Evolutionary conservation across 2,888 invertebrate genomes (phyloP).

Genomic region (Mesopsocus fuscifrons): DNA sequence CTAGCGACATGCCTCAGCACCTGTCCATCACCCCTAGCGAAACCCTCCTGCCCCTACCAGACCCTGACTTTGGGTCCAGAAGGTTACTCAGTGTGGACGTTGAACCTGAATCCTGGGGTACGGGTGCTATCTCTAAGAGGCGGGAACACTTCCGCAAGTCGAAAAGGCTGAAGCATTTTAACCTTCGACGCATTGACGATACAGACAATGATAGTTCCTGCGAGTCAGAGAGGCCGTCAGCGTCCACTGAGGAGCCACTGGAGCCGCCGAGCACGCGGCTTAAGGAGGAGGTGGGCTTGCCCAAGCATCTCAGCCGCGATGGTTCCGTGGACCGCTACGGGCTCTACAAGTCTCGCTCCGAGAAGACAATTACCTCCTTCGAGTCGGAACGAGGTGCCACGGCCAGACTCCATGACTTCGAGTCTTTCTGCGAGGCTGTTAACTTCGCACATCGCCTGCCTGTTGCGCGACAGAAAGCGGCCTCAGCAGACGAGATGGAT

Average conservation of each 20-base stretch:
- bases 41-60: too few relatives aligned
- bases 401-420: constrained; percentile 3
- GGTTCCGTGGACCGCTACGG: constrained; percentile 3
- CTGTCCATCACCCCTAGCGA: background rate
- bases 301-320: background rate
- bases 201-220: constrained; percentile 7
- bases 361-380: constrained; percentile 3
- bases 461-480: background rate
- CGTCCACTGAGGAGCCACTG: background rate
- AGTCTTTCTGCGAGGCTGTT: constrained; percentile 6
- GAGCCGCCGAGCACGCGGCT: constrained; percentile 2
- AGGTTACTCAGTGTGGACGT: background rate
- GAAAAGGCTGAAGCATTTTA: constrained; percentile 3
- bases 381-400: constrained; percentile 1
- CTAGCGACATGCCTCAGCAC: background rate
- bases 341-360: background rate
- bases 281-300: constrained; percentile 4
- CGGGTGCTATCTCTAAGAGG: constrained; percentile 4
- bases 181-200: constrained; percentile 2
- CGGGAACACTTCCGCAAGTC: constrained; percentile 3
- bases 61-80: background rate
- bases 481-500: background rate
- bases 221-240: constrained; percentile 1
- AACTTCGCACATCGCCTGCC: background rate
- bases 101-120: background rate